These are phyloP conservation scores for Oceanites oceanicus DNA, from an alignment of 2,113 vertebrate species.

Conservation along the genomic window DNA sequence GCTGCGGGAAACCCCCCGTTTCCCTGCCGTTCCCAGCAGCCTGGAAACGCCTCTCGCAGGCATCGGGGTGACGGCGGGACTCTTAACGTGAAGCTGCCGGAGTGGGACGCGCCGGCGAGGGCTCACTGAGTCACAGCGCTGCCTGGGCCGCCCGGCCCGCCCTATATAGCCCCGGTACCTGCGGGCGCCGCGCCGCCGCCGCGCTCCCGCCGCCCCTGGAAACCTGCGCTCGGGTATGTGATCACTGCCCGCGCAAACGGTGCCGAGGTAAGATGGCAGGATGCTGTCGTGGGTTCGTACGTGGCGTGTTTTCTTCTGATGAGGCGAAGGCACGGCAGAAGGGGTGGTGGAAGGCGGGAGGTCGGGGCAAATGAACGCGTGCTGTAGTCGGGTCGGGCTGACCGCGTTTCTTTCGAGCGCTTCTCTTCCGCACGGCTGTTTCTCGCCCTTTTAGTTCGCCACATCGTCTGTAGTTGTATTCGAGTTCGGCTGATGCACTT, in stretches of 20 bases:
- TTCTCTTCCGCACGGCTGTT: not conserved
- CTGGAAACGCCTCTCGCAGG: slow-evolving; percentile 27
- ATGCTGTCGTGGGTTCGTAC: rapidly evolving
- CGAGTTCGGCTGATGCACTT: not conserved
- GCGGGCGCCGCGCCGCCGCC: not conserved
- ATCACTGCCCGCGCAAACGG: not conserved
- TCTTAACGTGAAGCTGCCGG: slow-evolving; percentile 78
- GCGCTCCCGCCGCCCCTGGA: not conserved
- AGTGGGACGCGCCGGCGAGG: not conserved
- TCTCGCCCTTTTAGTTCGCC: not conserved
- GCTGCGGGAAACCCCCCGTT: not conserved
- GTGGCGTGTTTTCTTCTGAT: not conserved
- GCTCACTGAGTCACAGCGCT: slow-evolving; percentile 63
- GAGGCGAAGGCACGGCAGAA: not conserved
- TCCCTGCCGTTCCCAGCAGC: not conserved
- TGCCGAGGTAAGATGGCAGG: slow-evolving; percentile 40
- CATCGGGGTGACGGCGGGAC: slow-evolving; percentile 42
- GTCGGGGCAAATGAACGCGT: not conserved
- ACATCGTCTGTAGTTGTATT: not conserved
- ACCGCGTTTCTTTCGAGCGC: not conserved
- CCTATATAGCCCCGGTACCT: slow-evolving; percentile 69
- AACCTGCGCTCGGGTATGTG: not conserved
- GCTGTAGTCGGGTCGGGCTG: not conserved
- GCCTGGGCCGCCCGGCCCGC: slow-evolving; percentile 42
- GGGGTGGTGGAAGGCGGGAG: not conserved